Conservation (phyloP, 2,888 invertebrate genomes). For the Magallana nippona region DNA sequence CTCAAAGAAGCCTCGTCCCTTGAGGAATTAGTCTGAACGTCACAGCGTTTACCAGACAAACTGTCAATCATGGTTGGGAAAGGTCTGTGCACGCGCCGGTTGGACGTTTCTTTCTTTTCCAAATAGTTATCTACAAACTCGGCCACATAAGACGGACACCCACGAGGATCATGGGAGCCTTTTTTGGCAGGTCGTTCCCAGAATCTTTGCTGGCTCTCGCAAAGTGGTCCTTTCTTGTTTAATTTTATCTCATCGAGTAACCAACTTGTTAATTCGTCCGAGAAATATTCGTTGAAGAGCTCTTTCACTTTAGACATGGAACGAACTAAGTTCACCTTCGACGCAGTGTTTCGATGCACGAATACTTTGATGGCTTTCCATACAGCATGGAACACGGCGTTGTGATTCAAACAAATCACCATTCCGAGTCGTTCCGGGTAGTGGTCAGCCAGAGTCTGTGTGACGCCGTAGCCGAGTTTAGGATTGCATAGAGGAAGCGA, state of each 20-base stretch:
- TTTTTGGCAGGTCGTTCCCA: slow-evolving; percentile 69
- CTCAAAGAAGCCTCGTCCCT: neutral
- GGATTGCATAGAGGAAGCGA: slow-evolving; percentile 76
- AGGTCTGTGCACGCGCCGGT: slow-evolving; percentile 65
- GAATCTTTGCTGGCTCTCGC: slow-evolving; percentile 70
- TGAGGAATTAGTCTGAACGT: neutral
- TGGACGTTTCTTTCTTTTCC: slow-evolving; percentile 11
- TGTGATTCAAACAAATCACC: slow-evolving; percentile 77
- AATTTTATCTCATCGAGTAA: slow-evolving; percentile 74
- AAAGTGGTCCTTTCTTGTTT: slow-evolving; percentile 72
- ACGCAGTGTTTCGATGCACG: slow-evolving; percentile 72
- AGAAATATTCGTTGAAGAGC: slow-evolving; percentile 70
- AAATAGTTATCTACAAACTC: slow-evolving; percentile 65
- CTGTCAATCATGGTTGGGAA: slow-evolving; percentile 76
- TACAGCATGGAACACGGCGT: slow-evolving; percentile 75
- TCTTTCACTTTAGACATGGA: slow-evolving; percentile 72
- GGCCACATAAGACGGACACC: slow-evolving; percentile 71
- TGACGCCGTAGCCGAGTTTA: slow-evolving; percentile 73
- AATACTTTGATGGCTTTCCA: slow-evolving; percentile 77
- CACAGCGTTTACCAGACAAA: slow-evolving; percentile 53
- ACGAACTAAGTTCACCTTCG: slow-evolving; percentile 73
- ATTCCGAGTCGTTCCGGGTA: slow-evolving; percentile 79
- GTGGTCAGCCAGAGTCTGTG: slow-evolving; percentile 74
- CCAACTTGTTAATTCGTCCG: slow-evolving; percentile 74
- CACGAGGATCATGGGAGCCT: slow-evolving; percentile 74